Percentiles rank a stretch among this genome's conserved stretches.
Evolutionary conservation across 2,888 invertebrate genomes (phyloP).

Genomic region (Desoria tigrina): DNA sequence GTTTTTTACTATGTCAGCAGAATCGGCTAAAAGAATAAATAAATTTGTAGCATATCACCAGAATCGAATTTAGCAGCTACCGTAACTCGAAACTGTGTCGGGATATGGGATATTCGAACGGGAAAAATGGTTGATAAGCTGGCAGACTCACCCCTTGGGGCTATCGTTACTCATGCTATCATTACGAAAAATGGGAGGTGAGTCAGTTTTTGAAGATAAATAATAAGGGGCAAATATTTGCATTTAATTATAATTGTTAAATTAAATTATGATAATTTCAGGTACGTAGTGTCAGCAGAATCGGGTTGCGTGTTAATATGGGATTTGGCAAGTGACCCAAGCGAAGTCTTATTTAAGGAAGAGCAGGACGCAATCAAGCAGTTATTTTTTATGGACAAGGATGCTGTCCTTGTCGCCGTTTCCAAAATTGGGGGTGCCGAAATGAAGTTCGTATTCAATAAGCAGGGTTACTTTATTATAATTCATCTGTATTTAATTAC

Average conservation of each 20-base stretch:
- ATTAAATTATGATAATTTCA: too few species aligned
- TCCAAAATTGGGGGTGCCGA: constrained; percentile 66
- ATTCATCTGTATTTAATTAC: constrained; percentile 17
- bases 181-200: constrained; percentile 81
- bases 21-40: not conserved
- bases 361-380: constrained; percentile 79
- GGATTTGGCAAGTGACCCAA: constrained; percentile 65
- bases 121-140: constrained; percentile 82
- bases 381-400: constrained; percentile 72
- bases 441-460: constrained; percentile 38
- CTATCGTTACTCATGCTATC: constrained; percentile 89
- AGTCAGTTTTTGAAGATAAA: constrained; percentile 26
- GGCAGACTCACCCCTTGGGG: constrained; percentile 87
- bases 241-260: not conserved
- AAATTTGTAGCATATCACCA: constrained; percentile 67
- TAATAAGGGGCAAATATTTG: not conserved
- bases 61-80: constrained; percentile 82
- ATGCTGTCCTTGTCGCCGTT: constrained; percentile 72
- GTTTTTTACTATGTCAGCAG: constrained; percentile 1
- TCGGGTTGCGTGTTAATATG: constrained; percentile 88
- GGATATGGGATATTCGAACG: constrained; percentile 87
- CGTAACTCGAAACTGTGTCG: constrained; percentile 90
- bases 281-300: constrained; percentile 83
- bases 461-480: too few species aligned
- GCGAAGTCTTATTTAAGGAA: constrained; percentile 73